Conservation (phyloP, 92 coral and sea anemone genomes). For the Metridium senile region DNA sequence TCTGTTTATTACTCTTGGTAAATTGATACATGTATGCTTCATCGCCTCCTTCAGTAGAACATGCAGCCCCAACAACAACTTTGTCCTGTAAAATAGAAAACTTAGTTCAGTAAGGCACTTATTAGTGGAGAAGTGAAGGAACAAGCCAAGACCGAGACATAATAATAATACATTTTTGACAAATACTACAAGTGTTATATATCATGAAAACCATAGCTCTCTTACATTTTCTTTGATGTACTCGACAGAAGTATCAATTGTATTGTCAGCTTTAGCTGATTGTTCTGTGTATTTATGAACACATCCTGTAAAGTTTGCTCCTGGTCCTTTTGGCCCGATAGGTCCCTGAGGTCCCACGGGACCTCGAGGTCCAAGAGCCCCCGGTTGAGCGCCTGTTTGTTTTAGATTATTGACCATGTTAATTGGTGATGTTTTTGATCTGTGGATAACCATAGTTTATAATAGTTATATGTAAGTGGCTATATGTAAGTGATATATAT, state of each 20-base stretch:
- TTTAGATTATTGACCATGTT: neutral
- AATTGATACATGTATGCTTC: neutral
- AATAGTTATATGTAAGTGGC: too few species aligned
- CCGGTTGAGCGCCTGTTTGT: neutral
- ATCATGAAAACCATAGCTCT: too few species aligned
- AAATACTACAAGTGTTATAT: too few species aligned
- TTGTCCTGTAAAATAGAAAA: conserved; percentile 4
- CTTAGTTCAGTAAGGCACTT: neutral
- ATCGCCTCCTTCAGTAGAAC: conserved; percentile 11
- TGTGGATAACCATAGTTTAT: neutral
- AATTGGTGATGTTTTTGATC: conserved; percentile 11
- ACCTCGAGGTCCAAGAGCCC: conserved; percentile 6
- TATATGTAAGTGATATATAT: too few species aligned
- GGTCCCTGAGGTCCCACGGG: neutral
- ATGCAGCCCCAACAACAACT: neutral
- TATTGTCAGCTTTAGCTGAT: neutral
- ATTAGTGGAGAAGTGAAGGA: too few species aligned
- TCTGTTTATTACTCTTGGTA: neutral
- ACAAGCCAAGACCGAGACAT: too few species aligned
- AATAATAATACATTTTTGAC: too few species aligned
- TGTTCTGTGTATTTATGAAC: neutral
- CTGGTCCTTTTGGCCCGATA: neutral
- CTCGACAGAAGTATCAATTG: neutral
- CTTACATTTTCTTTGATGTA: too few species aligned
- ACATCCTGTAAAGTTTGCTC: neutral